Base-by-base conservation (phyloP, 2,797 vertebrate species). In the Kryptopterus vitreolus region DNA sequence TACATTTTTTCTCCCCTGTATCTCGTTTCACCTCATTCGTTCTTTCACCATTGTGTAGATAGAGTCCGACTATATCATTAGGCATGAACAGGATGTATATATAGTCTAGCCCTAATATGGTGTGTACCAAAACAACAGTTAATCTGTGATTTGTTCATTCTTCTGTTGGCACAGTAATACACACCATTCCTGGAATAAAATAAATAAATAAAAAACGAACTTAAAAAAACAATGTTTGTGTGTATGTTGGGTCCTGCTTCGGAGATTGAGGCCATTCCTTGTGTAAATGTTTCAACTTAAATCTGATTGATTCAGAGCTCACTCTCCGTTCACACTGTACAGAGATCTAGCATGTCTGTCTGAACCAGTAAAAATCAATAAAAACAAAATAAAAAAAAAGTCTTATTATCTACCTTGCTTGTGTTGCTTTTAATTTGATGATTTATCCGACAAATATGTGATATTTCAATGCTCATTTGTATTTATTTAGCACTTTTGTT, bases 321-420 rank as follows among this genome's bases (percentile, higher is more conserved):
- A 84, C 88, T 86, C 87, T 91, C 83, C 89, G 90, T 90, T 90
- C 88, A 90, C 92, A 90, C 87, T 93, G 91, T 93, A 93, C 90
- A 92, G 91, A 93, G 91, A 90, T 92, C 87, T 85, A 92, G 93
- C 93, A 94, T 93, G 94, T 93, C 90, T 92, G 92, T 93, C 86
- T 87, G 91, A 91, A 93, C 82, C 87, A 80, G 77, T 85, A 83
- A 83, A 69, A 83, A 92, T 90, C 89, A 93, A 93, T 93, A 93
- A 94, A 93, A 90, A 92, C 59, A 61, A 58, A 52, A 29, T 29
- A 29, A 72, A 52, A 65, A 55, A 74, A 74, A 81, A 91, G 91
- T 93, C 92, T 92, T 92, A 92, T 90, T 93, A 92, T 89, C 91
- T 90, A 90, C 86, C 38, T 55, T 29, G 4, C 18, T 12, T 24